A percentile compares a stretch with the other conserved stretches of the same genome.
These are phyloP conservation scores for Laticauda colubrina DNA, from an alignment of 2,113 vertebrate species.

Conservation along the genomic window DNA sequence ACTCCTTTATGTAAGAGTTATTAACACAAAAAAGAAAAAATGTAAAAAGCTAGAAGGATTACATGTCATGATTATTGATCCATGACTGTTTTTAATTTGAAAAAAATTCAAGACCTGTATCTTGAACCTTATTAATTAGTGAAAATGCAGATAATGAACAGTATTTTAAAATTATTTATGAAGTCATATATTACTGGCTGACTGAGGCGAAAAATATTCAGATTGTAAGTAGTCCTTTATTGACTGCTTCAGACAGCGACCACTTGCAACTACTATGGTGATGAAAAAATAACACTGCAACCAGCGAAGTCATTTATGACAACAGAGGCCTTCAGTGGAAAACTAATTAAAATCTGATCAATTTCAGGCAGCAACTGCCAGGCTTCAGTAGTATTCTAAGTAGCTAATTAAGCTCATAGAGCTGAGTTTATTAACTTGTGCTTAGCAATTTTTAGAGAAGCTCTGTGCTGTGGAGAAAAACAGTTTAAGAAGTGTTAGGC, in stretches of 20 bases:
- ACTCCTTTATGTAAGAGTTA: background rate
- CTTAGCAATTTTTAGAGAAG: background rate
- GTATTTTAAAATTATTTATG: background rate
- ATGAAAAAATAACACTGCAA: background rate
- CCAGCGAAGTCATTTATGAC: background rate
- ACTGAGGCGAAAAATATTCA: background rate
- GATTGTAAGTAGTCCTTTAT: background rate
- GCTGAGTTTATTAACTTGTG: background rate
- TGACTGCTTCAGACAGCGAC: background rate
- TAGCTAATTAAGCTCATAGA: background rate
- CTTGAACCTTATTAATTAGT: background rate
- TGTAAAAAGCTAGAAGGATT: background rate
- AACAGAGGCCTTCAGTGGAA: background rate
- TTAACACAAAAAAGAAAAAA: background rate
- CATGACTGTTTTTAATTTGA: background rate
- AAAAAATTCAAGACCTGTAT: background rate
- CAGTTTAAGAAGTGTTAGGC: background rate
- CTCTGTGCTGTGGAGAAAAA: background rate
- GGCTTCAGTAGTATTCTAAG: background rate
- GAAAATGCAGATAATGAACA: background rate
- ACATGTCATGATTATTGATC: background rate
- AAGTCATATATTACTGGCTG: background rate
- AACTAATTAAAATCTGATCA: background rate
- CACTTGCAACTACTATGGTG: background rate
- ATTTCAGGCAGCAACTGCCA: background rate